phyloP scores from a whole-genome alignment of 92 coral and sea anemone genomes.

The Siderastrea radians region DNA sequence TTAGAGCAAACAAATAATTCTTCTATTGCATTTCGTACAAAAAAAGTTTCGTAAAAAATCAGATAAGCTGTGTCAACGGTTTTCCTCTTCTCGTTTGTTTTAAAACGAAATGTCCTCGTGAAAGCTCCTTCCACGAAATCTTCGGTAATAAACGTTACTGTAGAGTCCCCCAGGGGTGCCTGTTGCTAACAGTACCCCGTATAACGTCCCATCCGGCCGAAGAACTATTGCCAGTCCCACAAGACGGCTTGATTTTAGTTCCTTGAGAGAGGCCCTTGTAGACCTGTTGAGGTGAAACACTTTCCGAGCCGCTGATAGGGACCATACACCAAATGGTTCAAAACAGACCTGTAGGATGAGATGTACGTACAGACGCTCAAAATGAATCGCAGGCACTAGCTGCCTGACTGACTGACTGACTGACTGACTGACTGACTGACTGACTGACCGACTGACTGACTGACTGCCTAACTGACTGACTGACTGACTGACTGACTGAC shows the following conservation, averaged over 20 bases:
- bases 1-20: too few relatives aligned
- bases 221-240: constrained; percentile 86
- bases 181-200: constrained; percentile 85
- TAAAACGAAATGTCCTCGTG: constrained; percentile 63
- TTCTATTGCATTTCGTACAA: neutral
- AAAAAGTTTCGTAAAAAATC: neutral
- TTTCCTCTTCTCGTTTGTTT: neutral
- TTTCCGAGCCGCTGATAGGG: constrained; percentile 76
- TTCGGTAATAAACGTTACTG: constrained; percentile 81
- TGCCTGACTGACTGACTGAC: neutral
- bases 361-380: neutral
- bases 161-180: constrained; percentile 90
- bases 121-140: constrained; percentile 87
- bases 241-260: constrained; percentile 77
- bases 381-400: neutral
- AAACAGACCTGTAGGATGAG: constrained; percentile 74
- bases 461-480: neutral
- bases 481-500: neutral
- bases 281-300: constrained; percentile 83
- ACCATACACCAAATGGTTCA: constrained; percentile 90
- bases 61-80: neutral
- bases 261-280: constrained; percentile 86
- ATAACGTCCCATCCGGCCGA: constrained; percentile 81
- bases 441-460: neutral
- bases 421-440: neutral